A percentile compares a stretch with the other conserved stretches of the same genome.
Conservation (phyloP, 1,140 invertebrate genomes). For the Zaprionus lachaisei region DNA sequence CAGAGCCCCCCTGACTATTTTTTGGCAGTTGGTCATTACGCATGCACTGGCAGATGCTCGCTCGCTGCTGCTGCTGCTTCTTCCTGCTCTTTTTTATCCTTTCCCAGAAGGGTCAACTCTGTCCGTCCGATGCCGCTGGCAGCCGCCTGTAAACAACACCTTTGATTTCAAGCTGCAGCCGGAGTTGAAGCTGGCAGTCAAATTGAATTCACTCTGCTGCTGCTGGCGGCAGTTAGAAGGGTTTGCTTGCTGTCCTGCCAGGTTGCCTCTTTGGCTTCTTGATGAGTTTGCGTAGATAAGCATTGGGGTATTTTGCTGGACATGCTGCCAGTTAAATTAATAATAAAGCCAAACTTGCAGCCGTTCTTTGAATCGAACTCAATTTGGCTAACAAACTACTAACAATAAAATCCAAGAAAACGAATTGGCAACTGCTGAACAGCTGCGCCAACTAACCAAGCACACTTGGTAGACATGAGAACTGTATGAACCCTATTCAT, state of each 20-base stretch:
- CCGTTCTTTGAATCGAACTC: constrained; percentile 43
- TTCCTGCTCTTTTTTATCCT: constrained; percentile 44
- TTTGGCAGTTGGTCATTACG: constrained; percentile 79
- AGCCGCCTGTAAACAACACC: constrained; percentile 65
- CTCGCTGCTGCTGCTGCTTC: constrained; percentile 20
- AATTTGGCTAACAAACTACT: constrained; percentile 71
- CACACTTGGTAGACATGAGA: neutral
- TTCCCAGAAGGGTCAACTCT: constrained; percentile 65
- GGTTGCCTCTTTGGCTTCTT: constrained; percentile 20
- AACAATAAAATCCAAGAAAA: constrained; percentile 27
- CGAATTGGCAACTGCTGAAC: constrained; percentile 12
- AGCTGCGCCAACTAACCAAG: neutral
- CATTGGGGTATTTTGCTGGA: constrained; percentile 6
- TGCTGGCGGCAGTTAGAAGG: constrained; percentile 62
- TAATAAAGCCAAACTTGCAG: constrained; percentile 50
- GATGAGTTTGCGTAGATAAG: constrained; percentile 42
- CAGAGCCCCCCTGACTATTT: constrained; percentile 54
- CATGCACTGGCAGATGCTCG: constrained; percentile 77
- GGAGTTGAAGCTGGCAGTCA: constrained; percentile 51
- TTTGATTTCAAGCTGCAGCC: constrained; percentile 62
- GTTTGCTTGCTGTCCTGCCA: constrained; percentile 44
- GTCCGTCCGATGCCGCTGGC: constrained; percentile 34
- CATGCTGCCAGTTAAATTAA: constrained; percentile 48
- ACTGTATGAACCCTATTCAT: no score
- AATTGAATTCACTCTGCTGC: constrained; percentile 48